These are phyloP conservation scores for Channa striata DNA, from an alignment of 2,797 vertebrate genomes.

Conservation along the genomic window DNA sequence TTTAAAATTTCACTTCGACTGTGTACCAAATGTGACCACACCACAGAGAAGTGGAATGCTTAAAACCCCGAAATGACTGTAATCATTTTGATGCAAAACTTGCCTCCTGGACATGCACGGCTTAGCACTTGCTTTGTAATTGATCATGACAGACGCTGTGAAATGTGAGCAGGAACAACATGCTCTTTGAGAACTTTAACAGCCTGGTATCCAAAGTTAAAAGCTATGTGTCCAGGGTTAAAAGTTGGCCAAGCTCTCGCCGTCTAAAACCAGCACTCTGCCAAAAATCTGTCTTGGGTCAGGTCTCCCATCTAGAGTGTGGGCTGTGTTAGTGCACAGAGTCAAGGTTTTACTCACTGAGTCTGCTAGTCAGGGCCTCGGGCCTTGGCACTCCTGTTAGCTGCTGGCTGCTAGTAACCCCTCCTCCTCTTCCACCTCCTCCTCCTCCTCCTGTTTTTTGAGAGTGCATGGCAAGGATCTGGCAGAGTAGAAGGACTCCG, in stretches of 20 bases:
- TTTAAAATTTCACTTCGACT: slow-evolving; percentile 21
- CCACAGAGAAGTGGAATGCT: slow-evolving; percentile 24
- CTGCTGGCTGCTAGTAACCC: slow-evolving; percentile 72
- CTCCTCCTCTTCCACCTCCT: slow-evolving; percentile 58
- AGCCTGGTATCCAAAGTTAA: slow-evolving; percentile 72
- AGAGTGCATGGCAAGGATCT: slow-evolving; percentile 49
- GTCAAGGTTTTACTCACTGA: slow-evolving; percentile 78
- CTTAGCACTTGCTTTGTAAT: slow-evolving; percentile 68
- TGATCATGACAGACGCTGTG: slow-evolving; percentile 73
- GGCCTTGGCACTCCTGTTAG: slow-evolving; percentile 77
- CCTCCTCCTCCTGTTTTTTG: slow-evolving; percentile 43
- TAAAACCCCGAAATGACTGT: slow-evolving; percentile 47
- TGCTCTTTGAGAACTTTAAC: slow-evolving; percentile 76
- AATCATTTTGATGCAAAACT: slow-evolving; percentile 52
- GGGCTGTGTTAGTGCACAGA: slow-evolving; percentile 75
- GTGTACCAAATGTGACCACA: slow-evolving; percentile 35
- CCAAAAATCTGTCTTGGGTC: slow-evolving; percentile 81
- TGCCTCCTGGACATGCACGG: slow-evolving; percentile 68
- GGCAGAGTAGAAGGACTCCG: slow-evolving; percentile 59
- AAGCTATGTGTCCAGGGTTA: slow-evolving; percentile 73
- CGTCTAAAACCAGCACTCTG: slow-evolving; percentile 70
- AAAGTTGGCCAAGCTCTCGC: slow-evolving; percentile 73
- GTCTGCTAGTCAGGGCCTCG: slow-evolving; percentile 73
- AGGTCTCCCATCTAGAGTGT: slow-evolving; percentile 78
- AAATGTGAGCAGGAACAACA: slow-evolving; percentile 70